These are phyloP conservation scores for Gobionotothen gibberifrons DNA, from an alignment of 2,797 vertebrate species.

Conservation along the genomic window DNA sequence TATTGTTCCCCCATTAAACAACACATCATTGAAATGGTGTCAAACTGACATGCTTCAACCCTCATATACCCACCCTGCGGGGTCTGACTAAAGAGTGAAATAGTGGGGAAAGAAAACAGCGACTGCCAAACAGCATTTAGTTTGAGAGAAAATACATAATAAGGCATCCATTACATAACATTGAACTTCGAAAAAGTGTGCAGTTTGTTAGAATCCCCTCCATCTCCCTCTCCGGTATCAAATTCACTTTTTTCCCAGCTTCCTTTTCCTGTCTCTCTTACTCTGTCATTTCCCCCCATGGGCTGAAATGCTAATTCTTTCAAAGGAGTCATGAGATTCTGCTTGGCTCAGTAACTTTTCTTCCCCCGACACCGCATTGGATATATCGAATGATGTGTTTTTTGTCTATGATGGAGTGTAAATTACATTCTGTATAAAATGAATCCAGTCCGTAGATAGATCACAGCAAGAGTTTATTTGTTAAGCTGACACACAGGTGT, in stretches of 20 bases:
- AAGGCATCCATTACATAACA: conserved; percentile 73
- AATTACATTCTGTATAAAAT: conserved; percentile 64
- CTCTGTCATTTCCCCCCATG: conserved; percentile 50
- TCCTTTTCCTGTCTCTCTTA: conserved; percentile 45
- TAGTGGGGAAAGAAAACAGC: conserved; percentile 42
- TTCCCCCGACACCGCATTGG: conserved; percentile 56
- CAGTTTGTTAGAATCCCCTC: conserved; percentile 59
- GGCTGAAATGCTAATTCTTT: conserved; percentile 80
- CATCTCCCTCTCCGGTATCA: conserved; percentile 32
- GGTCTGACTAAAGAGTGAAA: conserved; percentile 33
- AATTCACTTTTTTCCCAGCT: conserved; percentile 42
- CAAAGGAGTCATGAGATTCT: conserved; percentile 75
- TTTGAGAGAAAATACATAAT: conserved; percentile 73
- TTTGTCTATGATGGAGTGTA: conserved; percentile 56
- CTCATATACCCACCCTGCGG: conserved; percentile 39
- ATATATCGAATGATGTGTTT: conserved; percentile 71
- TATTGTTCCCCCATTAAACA: conserved; percentile 63
- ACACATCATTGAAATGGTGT: conserved; percentile 64
- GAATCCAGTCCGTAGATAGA: conserved; percentile 43
- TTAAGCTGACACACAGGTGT: conserved; percentile 74
- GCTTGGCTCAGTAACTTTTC: conserved; percentile 77
- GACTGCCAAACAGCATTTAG: conserved; percentile 71
- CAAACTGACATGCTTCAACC: conserved; percentile 67
- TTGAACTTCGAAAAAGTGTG: conserved; percentile 67
- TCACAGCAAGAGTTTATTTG: conserved; percentile 60